Evolutionary conservation across 2,797 vertebrate genomes (phyloP), one percentile per base, ranked within the genome.

Genomic region (Cheirogaleus major): DNA sequence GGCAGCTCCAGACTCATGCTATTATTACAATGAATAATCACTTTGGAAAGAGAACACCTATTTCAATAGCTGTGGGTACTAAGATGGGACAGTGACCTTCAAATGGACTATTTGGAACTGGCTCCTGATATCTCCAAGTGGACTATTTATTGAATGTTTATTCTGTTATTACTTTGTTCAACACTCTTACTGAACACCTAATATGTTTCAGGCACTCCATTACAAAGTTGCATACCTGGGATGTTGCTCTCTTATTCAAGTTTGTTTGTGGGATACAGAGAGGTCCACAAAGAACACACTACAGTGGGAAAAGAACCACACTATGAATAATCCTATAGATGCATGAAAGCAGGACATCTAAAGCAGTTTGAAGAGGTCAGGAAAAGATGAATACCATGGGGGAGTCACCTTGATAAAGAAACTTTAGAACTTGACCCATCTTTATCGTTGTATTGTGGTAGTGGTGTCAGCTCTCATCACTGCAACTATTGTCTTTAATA

Each of bases 241-340:
- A 45, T 48, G 8, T 20, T n/a, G 17, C 57, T 78, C 32, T n/a
- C 30, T 27, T 38, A 18, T 35, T 30, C 0, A 5, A 55, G 14
- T 67, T 12, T 41, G 2, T 67, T n/a, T 45, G 2, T n/a, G n/a
- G 7, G 4, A 55, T 55, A 20, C 23, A 79, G 7, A 13, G 0
- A 86, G 35, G 23, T 35, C 0, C 0, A 10, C 23, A 35, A 8
- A 86, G 15, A 38, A 10, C 4, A 38, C 7, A 15, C 5, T 1
- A 25, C 1, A 48, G 22, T 25, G 17, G 2, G 35, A 27, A 32
- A 48, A n/a, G 12, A 65, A 43, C 17, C 1, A 4, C 7, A 4
- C 1, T 5, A 25, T 0, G 6, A 5, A 1, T 30, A 27, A 5
- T 45, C 8, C n/a, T n/a, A 73, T 4, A 25, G 30, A 73, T 10